Conservation (phyloP, 2,113 vertebrate genomes). For the Typhlomys cinereus region DNA sequence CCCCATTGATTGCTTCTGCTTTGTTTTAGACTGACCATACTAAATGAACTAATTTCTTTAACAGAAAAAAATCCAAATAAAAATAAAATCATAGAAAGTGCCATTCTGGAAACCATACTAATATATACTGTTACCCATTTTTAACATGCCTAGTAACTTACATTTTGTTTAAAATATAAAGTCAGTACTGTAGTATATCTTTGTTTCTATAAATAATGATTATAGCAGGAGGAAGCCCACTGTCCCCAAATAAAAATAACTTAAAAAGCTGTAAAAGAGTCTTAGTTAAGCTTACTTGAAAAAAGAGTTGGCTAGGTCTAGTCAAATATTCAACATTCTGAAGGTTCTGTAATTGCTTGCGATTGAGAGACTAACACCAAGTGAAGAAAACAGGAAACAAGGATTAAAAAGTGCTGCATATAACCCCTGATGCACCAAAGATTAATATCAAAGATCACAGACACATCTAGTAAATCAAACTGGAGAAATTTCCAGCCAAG, state of each 20-base stretch:
- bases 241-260: conserved; percentile 80
- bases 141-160: conserved; percentile 82
- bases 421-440: conserved; percentile 90
- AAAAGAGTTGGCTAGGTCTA: conserved; percentile 80
- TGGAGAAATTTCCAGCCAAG: conserved; percentile 83
- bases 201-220: conserved; percentile 87
- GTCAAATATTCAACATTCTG: conserved; percentile 79
- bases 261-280: conserved; percentile 83
- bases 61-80: conserved; percentile 69
- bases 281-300: conserved; percentile 85
- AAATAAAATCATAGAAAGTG: conserved; percentile 86
- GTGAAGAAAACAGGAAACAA: conserved; percentile 85
- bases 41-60: conserved; percentile 77
- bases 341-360: conserved; percentile 74
- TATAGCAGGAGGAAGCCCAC: conserved; percentile 85
- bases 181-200: conserved; percentile 87
- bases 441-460: conserved; percentile 85
- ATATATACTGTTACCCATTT: conserved; percentile 84
- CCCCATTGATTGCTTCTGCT: conserved; percentile 83
- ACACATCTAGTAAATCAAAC: conserved; percentile 85
- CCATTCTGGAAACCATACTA: conserved; percentile 83
- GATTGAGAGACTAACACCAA: conserved; percentile 80
- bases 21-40: conserved; percentile 72
- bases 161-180: conserved; percentile 82
- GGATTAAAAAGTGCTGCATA: conserved; percentile 90